Percentiles rank a stretch among this genome's conserved stretches.
phyloP scores from a whole-genome alignment of 2,888 invertebrate genomes.

The Bombylius discolor region DNA sequence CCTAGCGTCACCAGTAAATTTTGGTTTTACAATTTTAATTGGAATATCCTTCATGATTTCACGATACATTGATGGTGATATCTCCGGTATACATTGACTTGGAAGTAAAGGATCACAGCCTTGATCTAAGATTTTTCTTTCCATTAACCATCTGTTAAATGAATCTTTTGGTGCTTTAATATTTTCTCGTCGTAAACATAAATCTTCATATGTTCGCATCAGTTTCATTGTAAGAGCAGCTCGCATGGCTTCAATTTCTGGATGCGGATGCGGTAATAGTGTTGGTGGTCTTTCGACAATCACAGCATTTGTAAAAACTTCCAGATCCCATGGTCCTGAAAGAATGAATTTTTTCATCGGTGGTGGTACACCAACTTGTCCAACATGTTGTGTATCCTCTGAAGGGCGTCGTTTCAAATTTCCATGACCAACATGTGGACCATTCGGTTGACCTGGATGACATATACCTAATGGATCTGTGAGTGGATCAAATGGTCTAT shows the following conservation, averaged over 20 bases:
- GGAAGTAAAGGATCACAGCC: slow-evolving; percentile 86
- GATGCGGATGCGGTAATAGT: slow-evolving; percentile 80
- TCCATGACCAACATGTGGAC: slow-evolving; percentile 24
- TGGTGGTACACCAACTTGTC: slow-evolving; percentile 41
- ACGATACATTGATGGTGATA: slow-evolving; percentile 88
- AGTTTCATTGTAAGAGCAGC: slow-evolving; percentile 72
- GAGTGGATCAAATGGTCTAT: slow-evolving; percentile 72
- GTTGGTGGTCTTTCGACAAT: slow-evolving; percentile 67
- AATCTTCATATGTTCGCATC: slow-evolving; percentile 82
- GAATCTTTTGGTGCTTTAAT: slow-evolving; percentile 95
- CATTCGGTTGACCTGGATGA: slow-evolving; percentile 28
- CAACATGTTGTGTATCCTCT: slow-evolving; percentile 31
- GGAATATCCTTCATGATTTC: slow-evolving; percentile 98
- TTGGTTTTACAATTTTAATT: slow-evolving; percentile 86
- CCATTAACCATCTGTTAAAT: slow-evolving; percentile 92
- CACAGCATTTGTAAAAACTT: slow-evolving; percentile 82
- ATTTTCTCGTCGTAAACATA: slow-evolving; percentile 82
- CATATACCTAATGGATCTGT: slow-evolving; percentile 84
- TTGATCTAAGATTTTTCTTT: slow-evolving; percentile 79
- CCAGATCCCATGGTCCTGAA: slow-evolving; percentile 90
- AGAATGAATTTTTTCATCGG: slow-evolving; percentile 74
- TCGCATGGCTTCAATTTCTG: slow-evolving; percentile 81
- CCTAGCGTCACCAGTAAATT: slow-evolving; percentile 88
- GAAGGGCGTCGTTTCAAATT: slow-evolving; percentile 31
- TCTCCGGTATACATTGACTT: slow-evolving; percentile 81